phyloP scores from a whole-genome alignment of 2,797 vertebrate species.

The Tragopan temminckii region DNA sequence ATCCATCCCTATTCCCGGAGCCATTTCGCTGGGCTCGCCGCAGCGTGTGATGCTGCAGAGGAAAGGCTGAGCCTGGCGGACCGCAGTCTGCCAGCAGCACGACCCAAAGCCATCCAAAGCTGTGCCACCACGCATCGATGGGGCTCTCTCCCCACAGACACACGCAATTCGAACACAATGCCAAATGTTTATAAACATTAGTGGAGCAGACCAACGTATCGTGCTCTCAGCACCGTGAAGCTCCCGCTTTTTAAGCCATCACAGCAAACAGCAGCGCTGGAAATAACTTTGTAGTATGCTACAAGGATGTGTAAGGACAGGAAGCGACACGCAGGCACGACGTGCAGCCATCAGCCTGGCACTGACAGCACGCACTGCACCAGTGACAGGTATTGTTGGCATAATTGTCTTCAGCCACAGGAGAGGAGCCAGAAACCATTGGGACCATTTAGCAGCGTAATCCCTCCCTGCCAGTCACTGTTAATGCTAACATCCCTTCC shows the following conservation, averaged over 20 bases:
- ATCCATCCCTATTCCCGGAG: fast-evolving
- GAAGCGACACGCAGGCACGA: background rate
- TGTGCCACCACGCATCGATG: background rate
- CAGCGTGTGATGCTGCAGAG: background rate
- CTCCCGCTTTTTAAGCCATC: background rate
- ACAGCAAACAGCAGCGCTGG: background rate
- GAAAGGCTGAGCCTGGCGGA: background rate
- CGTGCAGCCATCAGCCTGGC: background rate
- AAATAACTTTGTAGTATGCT: fast-evolving
- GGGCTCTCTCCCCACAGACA: fast-evolving
- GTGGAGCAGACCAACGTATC: too few relatives aligned
- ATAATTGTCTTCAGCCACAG: background rate
- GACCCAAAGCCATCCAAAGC: background rate
- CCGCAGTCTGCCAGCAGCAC: background rate
- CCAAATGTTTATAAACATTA: fast-evolving
- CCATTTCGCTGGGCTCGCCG: background rate
- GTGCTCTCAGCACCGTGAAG: background rate
- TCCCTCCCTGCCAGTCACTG: background rate
- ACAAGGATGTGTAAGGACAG: background rate
- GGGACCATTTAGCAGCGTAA: background rate
- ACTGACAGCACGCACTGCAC: fast-evolving
- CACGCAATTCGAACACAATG: fast-evolving
- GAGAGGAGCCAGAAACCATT: background rate
- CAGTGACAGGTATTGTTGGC: background rate
- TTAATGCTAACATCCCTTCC: background rate